Evolutionary conservation across 2,797 vertebrate genomes (phyloP).

Genomic region (Tapirus indicus): DNA sequence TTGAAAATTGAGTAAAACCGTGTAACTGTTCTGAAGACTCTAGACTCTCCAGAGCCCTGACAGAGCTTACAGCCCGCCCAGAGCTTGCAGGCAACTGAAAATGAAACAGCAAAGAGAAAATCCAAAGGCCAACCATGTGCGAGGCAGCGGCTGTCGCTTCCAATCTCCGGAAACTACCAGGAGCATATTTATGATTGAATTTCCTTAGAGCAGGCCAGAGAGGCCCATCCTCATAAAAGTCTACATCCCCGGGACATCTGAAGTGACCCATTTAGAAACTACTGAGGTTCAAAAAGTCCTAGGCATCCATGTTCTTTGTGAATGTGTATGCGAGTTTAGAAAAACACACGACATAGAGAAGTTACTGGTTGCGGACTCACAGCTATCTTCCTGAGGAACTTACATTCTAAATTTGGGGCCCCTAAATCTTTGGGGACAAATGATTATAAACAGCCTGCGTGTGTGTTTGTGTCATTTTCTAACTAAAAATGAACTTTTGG

Average conservation of each 20-base stretch:
- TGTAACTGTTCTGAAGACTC: neutral
- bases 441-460: neutral
- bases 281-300: neutral
- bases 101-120: neutral
- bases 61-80: neutral
- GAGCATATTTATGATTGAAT: neutral
- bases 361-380: neutral
- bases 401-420: neutral
- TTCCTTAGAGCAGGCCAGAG: neutral
- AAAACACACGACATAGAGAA: rapidly evolving
- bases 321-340: rapidly evolving
- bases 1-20: neutral
- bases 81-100: neutral
- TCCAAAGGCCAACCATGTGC: rapidly evolving
- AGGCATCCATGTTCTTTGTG: neutral
- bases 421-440: neutral
- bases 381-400: neutral
- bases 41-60: neutral
- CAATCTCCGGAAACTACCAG: neutral
- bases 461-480: neutral
- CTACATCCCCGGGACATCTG: neutral
- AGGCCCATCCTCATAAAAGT: neutral
- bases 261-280: neutral
- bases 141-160: rapidly evolving
- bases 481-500: neutral